These are phyloP conservation scores for Aurelia sp. DNA, from an alignment of 30 jellyfish, hydroid and myxozoan species.

Conservation along the genomic window DNA sequence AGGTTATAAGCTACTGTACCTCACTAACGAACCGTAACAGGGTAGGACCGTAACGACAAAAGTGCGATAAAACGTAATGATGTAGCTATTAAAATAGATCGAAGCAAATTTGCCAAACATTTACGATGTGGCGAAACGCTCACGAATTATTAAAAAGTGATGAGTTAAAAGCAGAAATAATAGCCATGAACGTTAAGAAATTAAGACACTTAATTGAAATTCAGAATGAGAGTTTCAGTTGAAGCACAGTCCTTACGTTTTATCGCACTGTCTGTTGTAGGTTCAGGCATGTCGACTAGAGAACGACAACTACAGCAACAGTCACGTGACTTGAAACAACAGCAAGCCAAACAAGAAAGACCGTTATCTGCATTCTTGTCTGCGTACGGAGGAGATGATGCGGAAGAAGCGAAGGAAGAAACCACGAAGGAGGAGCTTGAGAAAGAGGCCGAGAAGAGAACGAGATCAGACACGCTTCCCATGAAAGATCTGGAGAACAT, in stretches of 20 bases:
- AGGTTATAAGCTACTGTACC: too few species aligned
- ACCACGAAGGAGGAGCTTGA: background rate
- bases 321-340: conserved; percentile 42
- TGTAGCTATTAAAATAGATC: too few species aligned
- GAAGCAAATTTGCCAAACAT: too few species aligned
- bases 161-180: too few species aligned
- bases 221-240: background rate
- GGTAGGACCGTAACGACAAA: background rate
- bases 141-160: too few species aligned
- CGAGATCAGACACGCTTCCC: conserved; percentile 14
- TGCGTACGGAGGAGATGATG: conserved; percentile 59
- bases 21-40: background rate
- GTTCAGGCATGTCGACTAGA: conserved; percentile 15
- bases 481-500: conserved; percentile 22
- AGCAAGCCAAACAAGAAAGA: conserved; percentile 27
- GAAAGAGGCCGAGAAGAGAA: conserved; percentile 1
- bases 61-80: conserved; percentile 44
- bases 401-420: conserved; percentile 26
- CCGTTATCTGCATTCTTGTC: conserved; percentile 11
- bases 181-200: background rate
- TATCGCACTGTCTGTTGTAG: conserved; percentile 81
- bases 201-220: too few species aligned
- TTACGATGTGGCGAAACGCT: too few species aligned
- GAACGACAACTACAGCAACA: conserved; percentile 64
- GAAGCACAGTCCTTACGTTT: conserved; percentile 25